Evolutionary conservation across 2,113 vertebrate species (phyloP), one percentile per base, ranked within the genome.

Genomic region (Larimichthys polyactis): DNA sequence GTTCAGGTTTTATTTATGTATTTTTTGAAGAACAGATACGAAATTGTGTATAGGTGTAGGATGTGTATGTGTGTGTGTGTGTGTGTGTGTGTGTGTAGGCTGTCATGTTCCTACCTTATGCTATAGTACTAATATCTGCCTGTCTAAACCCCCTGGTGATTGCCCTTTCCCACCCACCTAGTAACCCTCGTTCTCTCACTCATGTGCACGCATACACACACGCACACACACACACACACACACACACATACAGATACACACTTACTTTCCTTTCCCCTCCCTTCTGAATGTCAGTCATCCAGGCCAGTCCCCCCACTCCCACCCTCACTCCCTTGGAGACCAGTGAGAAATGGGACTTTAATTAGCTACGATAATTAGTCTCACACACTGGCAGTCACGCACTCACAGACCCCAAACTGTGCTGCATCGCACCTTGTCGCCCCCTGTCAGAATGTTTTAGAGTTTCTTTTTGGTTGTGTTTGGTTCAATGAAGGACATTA

Each of bases 331-430:
- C 94, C 90, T 81, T 76, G 75, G 93, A 91, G 91, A 93, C 85
- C 82, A 68, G 82, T 46, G 74, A 86, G 80, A 93, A 92, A 59
- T 92, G 86, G 91, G 91, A 85, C 93, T 93, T 90, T 90, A 93
- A 94, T 94, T 94, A 94, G 90, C 82, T 44, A 1, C 12, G 79
- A 82, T 94, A 94, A 94, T 94, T 94, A 93, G 90, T 43, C 55
- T 32, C 51, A 51, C 6, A 49, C 40, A 59, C 51, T 10, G 48
- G 57, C 36, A 27, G 46, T 24, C 64, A 51, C 64, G 3, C 62
- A 64, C 55, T 15, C 83, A 69, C 79, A 76, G 57, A 73, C 81
- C 57, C 60, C 69, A 69, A 64, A 77, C 84, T 58, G 82, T 79
- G 71, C 60, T 79, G 57, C 66, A 78, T 77, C 75, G 48, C 81